Evolutionary conservation across 2,888 invertebrate species (phyloP).

Genomic region (Tinea pellionella): DNA sequence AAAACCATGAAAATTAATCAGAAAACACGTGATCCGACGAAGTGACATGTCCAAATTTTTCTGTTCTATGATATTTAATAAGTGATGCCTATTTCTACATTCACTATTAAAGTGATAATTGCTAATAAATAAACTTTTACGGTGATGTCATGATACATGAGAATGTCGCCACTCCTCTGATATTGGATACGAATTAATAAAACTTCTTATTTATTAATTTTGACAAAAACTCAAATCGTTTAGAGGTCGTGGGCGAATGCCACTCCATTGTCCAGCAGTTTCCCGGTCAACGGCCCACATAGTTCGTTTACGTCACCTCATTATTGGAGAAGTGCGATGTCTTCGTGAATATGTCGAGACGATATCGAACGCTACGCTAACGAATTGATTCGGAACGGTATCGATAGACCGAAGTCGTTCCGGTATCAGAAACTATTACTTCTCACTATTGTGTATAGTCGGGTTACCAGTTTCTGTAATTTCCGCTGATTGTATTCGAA

Average conservation of each 20-base stretch:
- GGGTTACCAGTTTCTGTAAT: background rate
- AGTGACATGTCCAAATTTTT: no score
- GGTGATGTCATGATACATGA: background rate
- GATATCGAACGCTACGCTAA: conserved; percentile 33
- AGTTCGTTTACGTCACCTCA: conserved; percentile 40
- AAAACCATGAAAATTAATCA: no score
- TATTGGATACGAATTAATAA: background rate
- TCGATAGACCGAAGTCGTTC: conserved; percentile 26
- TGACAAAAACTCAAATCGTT: background rate
- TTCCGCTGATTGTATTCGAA: conserved; percentile 14
- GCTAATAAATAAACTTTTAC: background rate
- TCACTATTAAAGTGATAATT: no score
- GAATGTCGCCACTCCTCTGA: background rate
- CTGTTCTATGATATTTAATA: no score
- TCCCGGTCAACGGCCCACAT: conserved; percentile 48
- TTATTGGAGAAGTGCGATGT: conserved; percentile 28
- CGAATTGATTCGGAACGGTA: conserved; percentile 48
- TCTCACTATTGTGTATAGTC: conserved; percentile 23
- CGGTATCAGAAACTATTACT: conserved; percentile 27
- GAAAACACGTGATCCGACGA: no score
- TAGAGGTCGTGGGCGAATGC: conserved; percentile 23
- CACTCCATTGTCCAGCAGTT: conserved; percentile 33
- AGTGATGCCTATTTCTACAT: no score
- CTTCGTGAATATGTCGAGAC: conserved; percentile 37
- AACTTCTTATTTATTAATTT: background rate